Evolutionary conservation across 1,140 invertebrate species (phyloP), one percentile per base, ranked within the genome.

Genomic region (Asbolus verrucosus): DNA sequence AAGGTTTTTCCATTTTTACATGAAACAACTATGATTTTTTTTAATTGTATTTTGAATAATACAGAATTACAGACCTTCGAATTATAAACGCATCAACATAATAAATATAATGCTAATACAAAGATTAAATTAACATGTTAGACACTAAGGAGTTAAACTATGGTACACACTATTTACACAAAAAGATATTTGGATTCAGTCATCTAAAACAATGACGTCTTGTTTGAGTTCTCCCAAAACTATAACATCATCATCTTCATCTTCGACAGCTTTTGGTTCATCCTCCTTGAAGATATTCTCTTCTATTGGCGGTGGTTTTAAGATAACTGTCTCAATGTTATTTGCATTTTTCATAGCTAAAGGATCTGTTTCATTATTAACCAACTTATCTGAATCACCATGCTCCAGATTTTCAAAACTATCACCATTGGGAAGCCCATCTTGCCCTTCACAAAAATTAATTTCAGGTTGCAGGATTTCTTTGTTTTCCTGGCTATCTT

Each of bases 211-310:
- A 41, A 63, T 63, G 24, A 63, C 39, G 4, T 39, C 33, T 6
- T 63, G 61, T 21, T 63, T 63, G n/a, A 63, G 13, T 19, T 63
- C 61, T 2, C 61, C 61, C 24, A 63, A 39, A 9, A 63, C 61
- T n/a, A 63, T 63, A 18, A 63, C 61, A 24, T 63, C 61, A 19
- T 63, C 61, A 9, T 63, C 61, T 8, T 59, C 50, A 6, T 63
- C 61, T 24, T 63, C 33, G 5, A 9, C 9, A 6, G 15, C 11
- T 59, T 59, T 60, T 4, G 3, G 5, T 36, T 36, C 11, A 36
- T 27, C 9, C 41, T 19, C n/a, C n/a, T n/a, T n/a, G n/a, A n/a
- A n/a, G n/a, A n/a, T n/a, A n/a, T n/a, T 27, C 46, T 30, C 21
- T 6, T 13, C 19, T 6, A 13, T 13, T 6, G 21, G 46, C 9